Conservation (phyloP, 2,113 vertebrate species). For the Phalacrocorax carbo region DNA sequence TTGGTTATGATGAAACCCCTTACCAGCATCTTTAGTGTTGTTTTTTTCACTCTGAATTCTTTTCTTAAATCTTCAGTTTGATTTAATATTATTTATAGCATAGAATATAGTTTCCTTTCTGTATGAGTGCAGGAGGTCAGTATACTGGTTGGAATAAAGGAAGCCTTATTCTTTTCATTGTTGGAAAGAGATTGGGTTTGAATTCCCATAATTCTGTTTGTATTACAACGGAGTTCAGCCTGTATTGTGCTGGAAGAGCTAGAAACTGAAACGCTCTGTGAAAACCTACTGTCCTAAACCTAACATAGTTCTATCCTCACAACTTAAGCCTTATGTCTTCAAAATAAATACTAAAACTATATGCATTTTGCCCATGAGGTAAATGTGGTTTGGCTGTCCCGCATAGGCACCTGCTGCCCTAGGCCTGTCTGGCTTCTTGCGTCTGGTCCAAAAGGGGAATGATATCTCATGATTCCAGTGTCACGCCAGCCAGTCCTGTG, state of each 20-base stretch:
- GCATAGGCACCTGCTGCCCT: background rate
- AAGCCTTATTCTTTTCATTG: background rate
- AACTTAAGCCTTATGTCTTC: background rate
- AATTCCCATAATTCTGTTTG: background rate
- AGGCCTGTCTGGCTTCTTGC: background rate
- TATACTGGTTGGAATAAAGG: background rate
- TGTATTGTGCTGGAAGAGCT: background rate
- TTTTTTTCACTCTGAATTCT: background rate
- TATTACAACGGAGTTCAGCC: background rate
- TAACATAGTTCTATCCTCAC: background rate
- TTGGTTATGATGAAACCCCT: slow-evolving; percentile 13
- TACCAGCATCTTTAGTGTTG: background rate
- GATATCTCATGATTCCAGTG: background rate
- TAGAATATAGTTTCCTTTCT: background rate
- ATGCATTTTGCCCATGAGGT: background rate
- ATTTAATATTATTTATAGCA: background rate
- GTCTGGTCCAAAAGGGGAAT: background rate
- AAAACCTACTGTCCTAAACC: background rate
- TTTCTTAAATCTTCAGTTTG: background rate
- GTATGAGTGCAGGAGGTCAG: background rate
- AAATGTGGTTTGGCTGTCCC: background rate
- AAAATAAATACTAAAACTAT: background rate
- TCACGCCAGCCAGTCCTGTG: background rate
- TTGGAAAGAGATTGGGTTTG: background rate
- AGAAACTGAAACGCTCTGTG: background rate